These are phyloP conservation scores for Polietes domitor DNA, from an alignment of 2,888 invertebrate genomes.

Conservation along the genomic window DNA sequence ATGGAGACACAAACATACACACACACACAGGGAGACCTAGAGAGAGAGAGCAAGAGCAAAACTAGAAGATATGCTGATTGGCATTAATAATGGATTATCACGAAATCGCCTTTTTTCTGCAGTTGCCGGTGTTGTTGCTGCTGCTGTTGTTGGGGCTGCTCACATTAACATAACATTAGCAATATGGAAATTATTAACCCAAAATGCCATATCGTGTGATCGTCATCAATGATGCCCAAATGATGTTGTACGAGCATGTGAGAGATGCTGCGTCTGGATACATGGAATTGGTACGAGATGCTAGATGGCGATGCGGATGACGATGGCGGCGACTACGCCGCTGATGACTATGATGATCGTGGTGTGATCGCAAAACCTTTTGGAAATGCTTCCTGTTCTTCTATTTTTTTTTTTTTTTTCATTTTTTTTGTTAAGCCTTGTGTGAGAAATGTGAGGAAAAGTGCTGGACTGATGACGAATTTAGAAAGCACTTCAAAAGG, in stretches of 20 bases:
- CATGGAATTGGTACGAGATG: conserved; percentile 47
- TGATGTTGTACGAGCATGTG: conserved; percentile 23
- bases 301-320: neutral
- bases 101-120: conserved; percentile 75
- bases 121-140: conserved; percentile 24
- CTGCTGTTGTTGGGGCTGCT: conserved; percentile 21
- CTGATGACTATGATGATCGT: conserved; percentile 71
- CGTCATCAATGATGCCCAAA: conserved; percentile 71
- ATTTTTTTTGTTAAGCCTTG: conserved; percentile 26
- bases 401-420: neutral
- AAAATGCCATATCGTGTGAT: conserved; percentile 77
- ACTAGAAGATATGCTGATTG: conserved; percentile 79
- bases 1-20: no score
- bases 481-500: conserved; percentile 15
- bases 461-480: neutral
- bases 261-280: conserved; percentile 18
- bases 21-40: conserved; percentile 35
- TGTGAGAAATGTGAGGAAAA: neutral
- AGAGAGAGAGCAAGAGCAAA: neutral
- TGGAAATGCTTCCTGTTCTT: conserved; percentile 70
- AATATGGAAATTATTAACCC: conserved; percentile 77
- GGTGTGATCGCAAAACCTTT: conserved; percentile 70
- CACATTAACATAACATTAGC: conserved; percentile 67
- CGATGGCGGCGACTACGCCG: conserved; percentile 9
- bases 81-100: conserved; percentile 82